phyloP scores from a whole-genome alignment of 1,140 invertebrate genomes.

The Pseudachorutes palmiensis region DNA sequence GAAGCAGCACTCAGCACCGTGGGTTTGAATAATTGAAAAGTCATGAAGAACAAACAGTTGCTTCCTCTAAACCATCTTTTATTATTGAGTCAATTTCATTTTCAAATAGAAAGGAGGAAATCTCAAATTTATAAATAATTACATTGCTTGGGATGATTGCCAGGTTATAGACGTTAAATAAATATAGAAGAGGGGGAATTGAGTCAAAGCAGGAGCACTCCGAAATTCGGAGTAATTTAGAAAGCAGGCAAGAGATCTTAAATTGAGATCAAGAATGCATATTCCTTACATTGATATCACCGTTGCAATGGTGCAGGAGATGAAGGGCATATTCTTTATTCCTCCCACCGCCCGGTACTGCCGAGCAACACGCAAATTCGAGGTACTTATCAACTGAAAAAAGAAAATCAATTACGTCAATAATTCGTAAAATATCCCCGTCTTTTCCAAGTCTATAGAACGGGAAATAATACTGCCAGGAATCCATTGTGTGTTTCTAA shows the following conservation, averaged over 20 bases:
- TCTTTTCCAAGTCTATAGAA: too few relatives aligned
- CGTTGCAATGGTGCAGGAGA: constrained; percentile 72
- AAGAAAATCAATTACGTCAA: constrained; percentile 13
- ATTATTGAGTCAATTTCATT: background rate
- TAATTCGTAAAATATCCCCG: too few relatives aligned
- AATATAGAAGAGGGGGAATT: too few relatives aligned
- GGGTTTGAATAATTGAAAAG: constrained; percentile 15
- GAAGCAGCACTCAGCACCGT: too few relatives aligned
- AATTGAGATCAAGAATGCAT: too few relatives aligned
- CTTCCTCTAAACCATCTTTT: background rate
- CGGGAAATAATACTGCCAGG: too few relatives aligned
- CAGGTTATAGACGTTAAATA: background rate
- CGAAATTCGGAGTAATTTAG: background rate
- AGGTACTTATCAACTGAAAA: constrained; percentile 71
- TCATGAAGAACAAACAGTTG: constrained; percentile 11
- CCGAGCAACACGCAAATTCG: constrained; percentile 85
- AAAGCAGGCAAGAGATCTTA: too few relatives aligned
- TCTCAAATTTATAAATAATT: background rate
- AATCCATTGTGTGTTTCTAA: too few relatives aligned
- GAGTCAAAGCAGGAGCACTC: background rate
- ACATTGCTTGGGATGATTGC: background rate
- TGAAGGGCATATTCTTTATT: constrained; percentile 93
- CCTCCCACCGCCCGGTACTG: constrained; percentile 62
- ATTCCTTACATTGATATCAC: constrained; percentile 79
- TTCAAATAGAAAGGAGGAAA: background rate